phyloP scores from a whole-genome alignment of 2,113 vertebrate species.

The Vanacampus margaritifer region DNA sequence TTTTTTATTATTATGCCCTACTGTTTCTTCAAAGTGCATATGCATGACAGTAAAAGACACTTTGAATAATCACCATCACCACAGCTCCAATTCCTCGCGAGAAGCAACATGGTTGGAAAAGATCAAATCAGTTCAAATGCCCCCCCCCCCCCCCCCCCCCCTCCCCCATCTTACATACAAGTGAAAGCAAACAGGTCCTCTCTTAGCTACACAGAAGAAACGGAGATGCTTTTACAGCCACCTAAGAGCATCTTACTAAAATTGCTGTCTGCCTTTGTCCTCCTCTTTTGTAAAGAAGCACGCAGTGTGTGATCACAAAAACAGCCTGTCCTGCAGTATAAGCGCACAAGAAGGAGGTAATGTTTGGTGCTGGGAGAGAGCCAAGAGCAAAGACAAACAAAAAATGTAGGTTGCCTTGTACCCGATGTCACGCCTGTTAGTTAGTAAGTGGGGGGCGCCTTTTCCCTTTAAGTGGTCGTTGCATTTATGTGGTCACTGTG shows the following conservation, averaged over 20 bases:
- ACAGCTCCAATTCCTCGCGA: too few relatives aligned
- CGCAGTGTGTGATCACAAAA: slow-evolving; percentile 37
- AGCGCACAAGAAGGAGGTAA: slow-evolving; percentile 49
- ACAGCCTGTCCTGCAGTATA: slow-evolving; percentile 32
- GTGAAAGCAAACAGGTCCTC: slow-evolving; percentile 33
- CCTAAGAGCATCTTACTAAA: slow-evolving; percentile 45
- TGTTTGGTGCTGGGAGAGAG: slow-evolving; percentile 42
- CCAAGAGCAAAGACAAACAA: slow-evolving; percentile 52
- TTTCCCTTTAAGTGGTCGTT: too few relatives aligned
- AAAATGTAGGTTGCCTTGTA: slow-evolving; percentile 58
- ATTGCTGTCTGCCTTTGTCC: slow-evolving; percentile 8
- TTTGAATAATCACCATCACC: too few relatives aligned
- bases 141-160: too few relatives aligned
- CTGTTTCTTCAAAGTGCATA: too few relatives aligned
- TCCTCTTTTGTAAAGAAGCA: slow-evolving; percentile 14
- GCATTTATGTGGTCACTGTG: too few relatives aligned
- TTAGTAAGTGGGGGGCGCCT: too few relatives aligned
- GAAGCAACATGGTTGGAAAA: too few relatives aligned
- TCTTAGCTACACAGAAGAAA: slow-evolving; percentile 43
- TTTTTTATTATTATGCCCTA: too few relatives aligned
- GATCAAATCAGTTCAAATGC: too few relatives aligned
- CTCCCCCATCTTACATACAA: neutral
- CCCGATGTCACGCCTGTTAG: slow-evolving; percentile 26
- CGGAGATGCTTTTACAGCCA: slow-evolving; percentile 40
- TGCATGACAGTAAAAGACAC: too few relatives aligned